Evolutionary conservation across 2,113 vertebrate species (phyloP).

Genomic region (Hipposideros armiger): DNA sequence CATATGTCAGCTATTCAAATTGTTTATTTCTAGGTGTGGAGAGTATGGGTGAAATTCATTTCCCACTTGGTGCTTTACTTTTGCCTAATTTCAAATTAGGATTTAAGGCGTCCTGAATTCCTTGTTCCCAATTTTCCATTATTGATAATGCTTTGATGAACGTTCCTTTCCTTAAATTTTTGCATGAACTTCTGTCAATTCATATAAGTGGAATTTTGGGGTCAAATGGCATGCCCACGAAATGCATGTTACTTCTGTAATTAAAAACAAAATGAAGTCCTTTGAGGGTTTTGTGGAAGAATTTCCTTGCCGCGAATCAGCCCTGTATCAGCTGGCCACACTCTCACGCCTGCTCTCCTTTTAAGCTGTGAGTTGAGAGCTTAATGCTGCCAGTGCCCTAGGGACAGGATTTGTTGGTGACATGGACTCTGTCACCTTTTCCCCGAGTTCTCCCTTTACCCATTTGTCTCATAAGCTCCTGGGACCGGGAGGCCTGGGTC

Average conservation of each 20-base stretch:
- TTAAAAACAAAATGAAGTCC: not conserved
- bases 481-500: not conserved
- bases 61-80: constrained; percentile 18
- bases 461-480: not conserved
- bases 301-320: not conserved
- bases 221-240: not conserved
- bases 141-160: not conserved
- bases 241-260: not conserved
- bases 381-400: too few species aligned
- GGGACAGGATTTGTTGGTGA: not conserved
- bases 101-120: not conserved
- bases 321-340: not conserved
- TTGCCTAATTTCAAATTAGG: not conserved
- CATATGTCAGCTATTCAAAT: not conserved
- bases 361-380: not conserved
- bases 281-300: not conserved
- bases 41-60: not conserved
- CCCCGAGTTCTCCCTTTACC: not conserved
- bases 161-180: constrained; percentile 1
- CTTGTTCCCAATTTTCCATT: not conserved
- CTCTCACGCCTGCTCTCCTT: not conserved
- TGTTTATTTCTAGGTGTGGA: not conserved
- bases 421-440: not conserved
- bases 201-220: not conserved
- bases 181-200: not conserved